Conservation (phyloP, 1,140 invertebrate genomes). For the Caenorhabditis tropicalis region DNA sequence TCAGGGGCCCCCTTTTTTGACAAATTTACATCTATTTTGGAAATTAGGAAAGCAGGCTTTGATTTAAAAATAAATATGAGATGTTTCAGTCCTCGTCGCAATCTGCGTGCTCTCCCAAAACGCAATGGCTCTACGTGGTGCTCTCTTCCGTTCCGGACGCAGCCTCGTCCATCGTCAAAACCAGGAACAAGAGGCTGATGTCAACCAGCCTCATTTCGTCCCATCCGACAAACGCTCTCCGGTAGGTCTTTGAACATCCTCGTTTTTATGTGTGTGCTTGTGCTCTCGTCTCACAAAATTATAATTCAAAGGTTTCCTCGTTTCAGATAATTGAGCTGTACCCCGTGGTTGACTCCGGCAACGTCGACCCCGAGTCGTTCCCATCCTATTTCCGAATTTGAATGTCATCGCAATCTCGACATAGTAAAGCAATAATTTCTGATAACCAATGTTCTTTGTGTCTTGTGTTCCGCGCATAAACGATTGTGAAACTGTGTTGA, state of each 20-base stretch:
- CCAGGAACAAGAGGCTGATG: not conserved
- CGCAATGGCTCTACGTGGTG: slow-evolving; percentile 14
- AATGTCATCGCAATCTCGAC: not conserved
- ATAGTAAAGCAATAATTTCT: not conserved
- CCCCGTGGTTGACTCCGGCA: not conserved
- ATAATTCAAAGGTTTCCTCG: no score
- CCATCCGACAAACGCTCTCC: not conserved
- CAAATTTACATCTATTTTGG: no score
- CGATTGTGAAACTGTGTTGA: not conserved
- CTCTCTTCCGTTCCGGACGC: slow-evolving; percentile 11
- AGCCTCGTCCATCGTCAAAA: not conserved
- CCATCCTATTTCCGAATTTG: not conserved
- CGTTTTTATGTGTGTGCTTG: no score
- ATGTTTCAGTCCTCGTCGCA: not conserved
- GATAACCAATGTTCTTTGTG: not conserved
- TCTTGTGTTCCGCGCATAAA: not conserved
- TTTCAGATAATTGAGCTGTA: not conserved
- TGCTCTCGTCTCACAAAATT: no score
- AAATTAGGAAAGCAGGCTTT: no score
- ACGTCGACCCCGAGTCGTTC: not conserved
- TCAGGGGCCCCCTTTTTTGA: not conserved
- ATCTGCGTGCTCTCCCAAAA: slow-evolving; percentile 34
- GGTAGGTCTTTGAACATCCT: not conserved
- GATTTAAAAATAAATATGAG: no score
- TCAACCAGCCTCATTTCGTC: not conserved